These are phyloP conservation scores for Thomomys bottae DNA, from an alignment of 2,113 vertebrate genomes.

Conservation along the genomic window DNA sequence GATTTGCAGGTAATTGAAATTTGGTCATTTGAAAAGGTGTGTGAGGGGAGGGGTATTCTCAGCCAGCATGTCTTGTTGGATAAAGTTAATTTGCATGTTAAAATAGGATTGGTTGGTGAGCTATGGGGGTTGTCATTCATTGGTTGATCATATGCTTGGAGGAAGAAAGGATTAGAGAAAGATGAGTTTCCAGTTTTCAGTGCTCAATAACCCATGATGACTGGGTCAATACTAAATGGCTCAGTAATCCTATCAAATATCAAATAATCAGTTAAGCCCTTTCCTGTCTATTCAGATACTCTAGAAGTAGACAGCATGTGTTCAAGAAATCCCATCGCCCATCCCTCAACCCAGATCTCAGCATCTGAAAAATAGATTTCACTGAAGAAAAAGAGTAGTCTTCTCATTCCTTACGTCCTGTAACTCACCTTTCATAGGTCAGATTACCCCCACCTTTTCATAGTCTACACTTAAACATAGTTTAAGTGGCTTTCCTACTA, in stretches of 20 bases:
- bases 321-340: background rate
- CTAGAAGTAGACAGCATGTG: background rate
- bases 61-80: background rate
- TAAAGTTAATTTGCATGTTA: background rate
- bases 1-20: conserved; percentile 93
- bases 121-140: background rate
- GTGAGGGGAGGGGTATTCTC: background rate
- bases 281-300: background rate
- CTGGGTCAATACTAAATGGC: background rate
- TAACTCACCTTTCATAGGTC: background rate
- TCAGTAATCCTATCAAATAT: background rate
- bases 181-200: background rate
- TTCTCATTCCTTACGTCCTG: background rate
- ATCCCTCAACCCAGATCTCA: background rate
- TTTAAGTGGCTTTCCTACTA: background rate
- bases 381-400: background rate
- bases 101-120: background rate
- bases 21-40: rapidly evolving
- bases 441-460: background rate
- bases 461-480: background rate
- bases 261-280: background rate
- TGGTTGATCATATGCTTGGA: background rate
- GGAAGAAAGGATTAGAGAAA: background rate
- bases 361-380: too few species aligned
- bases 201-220: rapidly evolving